These are phyloP conservation scores for Tragelaphus oryx DNA, from an alignment of 2,797 vertebrate genomes.

Conservation along the genomic window DNA sequence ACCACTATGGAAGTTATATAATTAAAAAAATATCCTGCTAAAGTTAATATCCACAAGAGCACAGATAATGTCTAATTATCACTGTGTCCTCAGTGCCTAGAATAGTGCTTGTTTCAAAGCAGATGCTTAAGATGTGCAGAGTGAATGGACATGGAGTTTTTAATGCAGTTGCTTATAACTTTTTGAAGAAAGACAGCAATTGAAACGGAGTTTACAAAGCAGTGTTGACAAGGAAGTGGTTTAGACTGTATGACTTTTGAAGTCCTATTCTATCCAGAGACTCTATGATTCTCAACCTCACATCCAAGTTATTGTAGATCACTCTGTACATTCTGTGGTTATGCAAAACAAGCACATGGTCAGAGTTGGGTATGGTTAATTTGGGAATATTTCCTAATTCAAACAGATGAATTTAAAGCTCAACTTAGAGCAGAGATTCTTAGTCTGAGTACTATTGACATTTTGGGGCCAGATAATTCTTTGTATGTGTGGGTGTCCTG, in stretches of 20 bases:
- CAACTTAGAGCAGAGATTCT: neutral
- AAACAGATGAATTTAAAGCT: neutral
- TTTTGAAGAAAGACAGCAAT: neutral
- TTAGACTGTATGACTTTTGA: neutral
- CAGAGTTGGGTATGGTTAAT: neutral
- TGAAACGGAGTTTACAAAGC: neutral
- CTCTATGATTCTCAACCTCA: neutral
- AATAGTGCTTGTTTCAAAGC: neutral
- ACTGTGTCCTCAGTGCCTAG: neutral
- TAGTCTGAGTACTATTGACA: neutral
- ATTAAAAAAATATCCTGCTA: neutral
- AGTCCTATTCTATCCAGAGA: neutral
- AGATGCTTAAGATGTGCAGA: neutral
- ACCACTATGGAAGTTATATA: neutral
- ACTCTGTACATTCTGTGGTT: neutral
- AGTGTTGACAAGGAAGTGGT: neutral
- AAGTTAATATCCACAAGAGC: neutral
- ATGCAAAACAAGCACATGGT: neutral
- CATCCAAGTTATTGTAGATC: neutral
- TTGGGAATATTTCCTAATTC: neutral
- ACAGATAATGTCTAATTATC: neutral
- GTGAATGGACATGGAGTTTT: neutral
- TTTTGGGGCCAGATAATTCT: neutral
- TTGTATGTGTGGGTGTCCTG: neutral
- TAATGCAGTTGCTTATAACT: neutral